A percentile compares a stretch with the other conserved stretches of the same genome.
Conservation (phyloP, 2,797 vertebrate species). For the Trematocara caparti region DNA sequence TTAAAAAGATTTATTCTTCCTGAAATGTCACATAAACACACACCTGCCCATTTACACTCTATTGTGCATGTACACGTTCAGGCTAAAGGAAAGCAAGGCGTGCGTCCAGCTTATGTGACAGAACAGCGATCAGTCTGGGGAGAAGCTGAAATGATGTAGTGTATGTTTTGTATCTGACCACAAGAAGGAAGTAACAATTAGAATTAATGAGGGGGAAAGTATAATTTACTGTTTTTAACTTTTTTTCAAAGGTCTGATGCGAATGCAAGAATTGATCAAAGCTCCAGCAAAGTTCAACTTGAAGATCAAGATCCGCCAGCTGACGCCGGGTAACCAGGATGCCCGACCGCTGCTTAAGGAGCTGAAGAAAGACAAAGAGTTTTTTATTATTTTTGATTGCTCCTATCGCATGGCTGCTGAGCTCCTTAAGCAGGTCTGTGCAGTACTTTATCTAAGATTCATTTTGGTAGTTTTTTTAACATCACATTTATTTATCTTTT, state of each 20-base stretch:
- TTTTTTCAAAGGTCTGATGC: conserved; percentile 85
- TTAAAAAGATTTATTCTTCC: conserved; percentile 17
- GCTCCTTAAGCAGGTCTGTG: conserved; percentile 91
- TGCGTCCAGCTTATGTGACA: background rate
- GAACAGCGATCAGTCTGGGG: background rate
- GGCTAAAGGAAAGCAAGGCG: background rate
- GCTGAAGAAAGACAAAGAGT: conserved; percentile 96
- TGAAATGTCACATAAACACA: conserved; percentile 43
- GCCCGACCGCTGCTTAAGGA: conserved; percentile 93
- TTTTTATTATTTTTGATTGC: conserved; percentile 95
- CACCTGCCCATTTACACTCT: background rate
- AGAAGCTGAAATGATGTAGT: background rate
- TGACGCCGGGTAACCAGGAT: conserved; percentile 89
- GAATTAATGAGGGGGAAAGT: background rate
- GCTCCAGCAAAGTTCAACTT: conserved; percentile 94
- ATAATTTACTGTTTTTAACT: background rate
- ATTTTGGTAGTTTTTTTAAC: background rate
- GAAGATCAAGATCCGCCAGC: conserved; percentile 95
- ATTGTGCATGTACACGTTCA: background rate
- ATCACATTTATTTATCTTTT: background rate
- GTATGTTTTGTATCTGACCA: background rate
- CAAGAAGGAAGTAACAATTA: background rate
- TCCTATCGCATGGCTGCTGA: conserved; percentile 89
- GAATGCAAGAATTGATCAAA: conserved; percentile 97
- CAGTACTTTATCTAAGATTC: background rate